Evolutionary conservation across 1,140 invertebrate species (phyloP).

Genomic region (Brachionus sp.): DNA sequence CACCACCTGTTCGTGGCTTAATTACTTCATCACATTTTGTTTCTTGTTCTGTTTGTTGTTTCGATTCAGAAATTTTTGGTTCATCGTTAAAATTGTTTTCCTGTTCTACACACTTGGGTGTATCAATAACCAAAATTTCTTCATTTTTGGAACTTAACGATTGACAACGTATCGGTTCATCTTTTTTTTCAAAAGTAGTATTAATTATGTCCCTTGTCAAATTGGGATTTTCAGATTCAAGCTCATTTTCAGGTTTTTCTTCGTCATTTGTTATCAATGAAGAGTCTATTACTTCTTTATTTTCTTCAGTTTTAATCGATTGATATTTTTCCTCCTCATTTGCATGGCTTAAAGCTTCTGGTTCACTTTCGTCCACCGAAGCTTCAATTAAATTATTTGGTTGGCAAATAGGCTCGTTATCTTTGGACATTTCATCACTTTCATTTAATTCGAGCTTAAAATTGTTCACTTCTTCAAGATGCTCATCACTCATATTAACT

Average conservation of each 20-base stretch:
- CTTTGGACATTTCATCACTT: neutral
- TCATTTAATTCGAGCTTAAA: neutral
- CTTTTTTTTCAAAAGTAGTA: neutral
- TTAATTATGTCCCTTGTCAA: neutral
- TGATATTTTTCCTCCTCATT: neutral
- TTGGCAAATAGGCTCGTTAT: neutral
- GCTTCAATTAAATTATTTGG: no score
- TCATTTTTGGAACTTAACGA: neutral
- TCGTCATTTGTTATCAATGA: slow-evolving; percentile 31
- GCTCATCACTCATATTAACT: neutral
- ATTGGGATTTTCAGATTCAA: neutral
- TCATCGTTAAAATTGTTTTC: neutral
- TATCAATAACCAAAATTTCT: neutral
- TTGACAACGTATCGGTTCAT: neutral
- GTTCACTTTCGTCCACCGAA: neutral
- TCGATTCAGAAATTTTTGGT: neutral
- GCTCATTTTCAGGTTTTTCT: neutral
- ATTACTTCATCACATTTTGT: neutral
- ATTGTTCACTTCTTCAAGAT: neutral
- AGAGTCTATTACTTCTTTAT: neutral
- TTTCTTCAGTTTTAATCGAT: neutral
- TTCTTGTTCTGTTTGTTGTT: neutral
- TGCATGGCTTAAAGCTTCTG: neutral
- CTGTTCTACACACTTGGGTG: neutral
- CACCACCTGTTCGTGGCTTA: neutral